These are phyloP conservation scores for Aphaenogaster rudis DNA, from an alignment of 1,140 invertebrate species.

Conservation along the genomic window DNA sequence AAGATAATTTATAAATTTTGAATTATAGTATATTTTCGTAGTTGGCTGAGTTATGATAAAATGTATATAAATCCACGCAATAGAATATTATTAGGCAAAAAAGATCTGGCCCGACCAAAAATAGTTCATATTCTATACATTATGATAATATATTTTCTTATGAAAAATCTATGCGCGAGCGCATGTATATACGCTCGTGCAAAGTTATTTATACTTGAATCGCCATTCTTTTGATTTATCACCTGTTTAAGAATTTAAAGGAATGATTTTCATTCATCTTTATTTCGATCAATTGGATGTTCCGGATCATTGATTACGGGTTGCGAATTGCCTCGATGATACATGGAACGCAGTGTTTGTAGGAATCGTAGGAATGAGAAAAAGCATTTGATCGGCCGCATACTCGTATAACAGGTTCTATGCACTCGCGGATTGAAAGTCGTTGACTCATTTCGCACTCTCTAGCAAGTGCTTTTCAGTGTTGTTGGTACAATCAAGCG, in stretches of 20 bases:
- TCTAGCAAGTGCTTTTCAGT: slow-evolving; percentile 60
- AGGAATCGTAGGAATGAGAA: slow-evolving; percentile 75
- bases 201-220: neutral
- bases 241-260: neutral
- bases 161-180: neutral
- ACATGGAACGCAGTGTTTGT: slow-evolving; percentile 73
- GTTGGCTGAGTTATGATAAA: too few species aligned
- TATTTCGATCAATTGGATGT: slow-evolving; percentile 22
- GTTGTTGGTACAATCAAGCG: slow-evolving; percentile 41
- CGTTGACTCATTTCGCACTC: slow-evolving; percentile 82
- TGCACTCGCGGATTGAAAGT: slow-evolving; percentile 77
- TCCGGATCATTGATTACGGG: slow-evolving; percentile 48
- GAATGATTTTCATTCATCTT: neutral
- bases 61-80: too few species aligned
- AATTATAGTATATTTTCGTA: slow-evolving; percentile 5
- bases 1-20: neutral
- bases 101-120: too few species aligned
- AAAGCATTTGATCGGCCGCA: slow-evolving; percentile 74
- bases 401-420: slow-evolving; percentile 78
- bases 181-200: too few species aligned
- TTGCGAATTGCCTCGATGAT: slow-evolving; percentile 60
- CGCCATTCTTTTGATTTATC: neutral
- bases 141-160: neutral
- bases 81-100: too few species aligned
- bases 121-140: too few species aligned